Evolutionary conservation across 2,888 invertebrate species (phyloP).

Genomic region (Apamea crenata): DNA sequence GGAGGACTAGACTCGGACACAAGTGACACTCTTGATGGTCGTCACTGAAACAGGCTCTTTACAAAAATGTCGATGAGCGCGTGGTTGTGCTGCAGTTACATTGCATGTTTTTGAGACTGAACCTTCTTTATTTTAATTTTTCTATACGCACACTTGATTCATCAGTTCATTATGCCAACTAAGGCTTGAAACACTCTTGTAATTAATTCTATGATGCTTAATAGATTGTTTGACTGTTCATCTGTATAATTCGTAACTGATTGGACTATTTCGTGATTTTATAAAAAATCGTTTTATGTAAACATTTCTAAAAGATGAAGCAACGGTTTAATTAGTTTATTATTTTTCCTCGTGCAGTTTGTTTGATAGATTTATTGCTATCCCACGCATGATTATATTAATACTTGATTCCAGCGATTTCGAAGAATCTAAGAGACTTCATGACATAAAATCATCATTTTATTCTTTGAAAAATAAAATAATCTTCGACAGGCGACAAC

Average conservation of each 20-base stretch:
- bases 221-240: conserved; percentile 37
- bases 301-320: conserved; percentile 38
- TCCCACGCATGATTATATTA: conserved; percentile 56
- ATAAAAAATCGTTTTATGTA: conserved; percentile 13
- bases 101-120: background rate
- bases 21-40: background rate
- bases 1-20: background rate
- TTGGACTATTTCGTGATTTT: conserved; percentile 9
- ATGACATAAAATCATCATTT: conserved; percentile 34
- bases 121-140: conserved; percentile 22
- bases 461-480: conserved; percentile 47
- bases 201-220: conserved; percentile 44
- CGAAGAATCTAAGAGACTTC: conserved; percentile 37
- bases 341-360: conserved; percentile 40
- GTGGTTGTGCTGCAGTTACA: background rate
- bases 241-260: conserved; percentile 35
- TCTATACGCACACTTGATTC: conserved; percentile 18
- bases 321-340: conserved; percentile 52
- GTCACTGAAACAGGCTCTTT: background rate
- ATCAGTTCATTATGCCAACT: conserved; percentile 43
- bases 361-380: conserved; percentile 48
- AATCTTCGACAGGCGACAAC: conserved; percentile 37
- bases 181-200: conserved; percentile 36
- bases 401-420: conserved; percentile 40
- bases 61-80: background rate